These are phyloP conservation scores for Leptinotarsa tumamoca DNA, from an alignment of 2,888 invertebrate species.

Conservation along the genomic window DNA sequence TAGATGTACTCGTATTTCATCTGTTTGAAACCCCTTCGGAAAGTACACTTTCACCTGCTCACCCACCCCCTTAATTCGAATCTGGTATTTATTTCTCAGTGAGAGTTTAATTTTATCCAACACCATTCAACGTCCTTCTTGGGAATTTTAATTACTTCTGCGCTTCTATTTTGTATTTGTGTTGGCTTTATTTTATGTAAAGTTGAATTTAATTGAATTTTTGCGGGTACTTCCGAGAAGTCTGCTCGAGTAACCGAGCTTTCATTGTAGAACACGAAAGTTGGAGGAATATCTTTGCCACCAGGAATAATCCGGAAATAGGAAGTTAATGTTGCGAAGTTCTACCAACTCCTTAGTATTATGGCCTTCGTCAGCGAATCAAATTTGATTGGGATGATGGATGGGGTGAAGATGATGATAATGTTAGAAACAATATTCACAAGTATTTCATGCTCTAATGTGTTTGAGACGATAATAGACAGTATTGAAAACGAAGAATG, in stretches of 20 bases:
- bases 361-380: too few relatives aligned
- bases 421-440: too few relatives aligned
- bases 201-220: constrained; percentile 56
- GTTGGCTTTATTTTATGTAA: constrained; percentile 57
- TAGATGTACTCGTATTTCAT: constrained; percentile 26
- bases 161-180: constrained; percentile 61
- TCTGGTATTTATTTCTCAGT: constrained; percentile 62
- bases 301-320: not conserved
- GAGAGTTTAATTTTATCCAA: constrained; percentile 63
- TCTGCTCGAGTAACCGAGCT: constrained; percentile 20
- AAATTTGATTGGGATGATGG: too few relatives aligned
- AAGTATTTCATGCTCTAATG: too few relatives aligned
- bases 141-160: constrained; percentile 65
- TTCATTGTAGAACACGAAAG: not conserved
- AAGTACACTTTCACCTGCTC: constrained; percentile 23
- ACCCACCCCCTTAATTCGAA: constrained; percentile 56
- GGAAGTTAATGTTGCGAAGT: not conserved
- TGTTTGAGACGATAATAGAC: too few relatives aligned
- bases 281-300: not conserved
- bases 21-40: constrained; percentile 27
- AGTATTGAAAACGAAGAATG: too few relatives aligned
- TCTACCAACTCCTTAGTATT: not conserved
- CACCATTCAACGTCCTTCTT: constrained; percentile 62
- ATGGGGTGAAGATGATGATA: too few relatives aligned
- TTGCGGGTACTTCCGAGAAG: constrained; percentile 41